A percentile compares a stretch with the other conserved stretches of the same genome.
Evolutionary conservation across 1,140 invertebrate genomes (phyloP).

Genomic region (Teleopsis dalmanni): DNA sequence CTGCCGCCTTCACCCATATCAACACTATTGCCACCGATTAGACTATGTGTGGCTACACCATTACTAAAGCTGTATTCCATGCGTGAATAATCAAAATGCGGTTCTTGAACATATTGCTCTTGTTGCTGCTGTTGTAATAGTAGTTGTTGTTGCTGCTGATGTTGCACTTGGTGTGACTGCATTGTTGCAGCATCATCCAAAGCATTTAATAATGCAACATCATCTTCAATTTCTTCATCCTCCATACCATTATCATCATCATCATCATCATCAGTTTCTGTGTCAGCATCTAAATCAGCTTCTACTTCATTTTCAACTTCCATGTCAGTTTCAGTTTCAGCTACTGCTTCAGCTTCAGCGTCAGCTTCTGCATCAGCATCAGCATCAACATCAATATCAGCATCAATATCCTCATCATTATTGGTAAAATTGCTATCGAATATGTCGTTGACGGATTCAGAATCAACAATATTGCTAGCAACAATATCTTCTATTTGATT

Average conservation of each 20-base stretch:
- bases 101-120: slow-evolving; percentile 10
- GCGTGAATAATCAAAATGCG: slow-evolving; percentile 41
- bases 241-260: slow-evolving; percentile 9
- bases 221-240: slow-evolving; percentile 4
- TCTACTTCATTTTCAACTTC: slow-evolving; percentile 13
- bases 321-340: slow-evolving; percentile 10
- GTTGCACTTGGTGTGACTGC: neutral
- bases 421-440: slow-evolving; percentile 4
- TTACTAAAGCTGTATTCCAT: slow-evolving; percentile 42
- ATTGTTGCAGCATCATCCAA: neutral
- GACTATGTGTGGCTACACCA: slow-evolving; percentile 36
- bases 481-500: neutral
- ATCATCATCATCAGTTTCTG: slow-evolving; percentile 10
- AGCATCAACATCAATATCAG: slow-evolving; percentile 4
- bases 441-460: neutral
- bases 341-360: neutral
- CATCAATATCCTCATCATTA: slow-evolving; percentile 11
- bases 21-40: slow-evolving; percentile 24
- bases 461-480: slow-evolving; percentile 1
- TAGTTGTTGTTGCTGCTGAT: neutral
- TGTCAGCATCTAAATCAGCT: slow-evolving; percentile 1
- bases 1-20: slow-evolving; percentile 28
- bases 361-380: slow-evolving; percentile 2
- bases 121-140: neutral
- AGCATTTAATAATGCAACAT: neutral